Base-by-base conservation (phyloP, 2,113 vertebrate genomes). In the Pelecanoides urinatrix region DNA sequence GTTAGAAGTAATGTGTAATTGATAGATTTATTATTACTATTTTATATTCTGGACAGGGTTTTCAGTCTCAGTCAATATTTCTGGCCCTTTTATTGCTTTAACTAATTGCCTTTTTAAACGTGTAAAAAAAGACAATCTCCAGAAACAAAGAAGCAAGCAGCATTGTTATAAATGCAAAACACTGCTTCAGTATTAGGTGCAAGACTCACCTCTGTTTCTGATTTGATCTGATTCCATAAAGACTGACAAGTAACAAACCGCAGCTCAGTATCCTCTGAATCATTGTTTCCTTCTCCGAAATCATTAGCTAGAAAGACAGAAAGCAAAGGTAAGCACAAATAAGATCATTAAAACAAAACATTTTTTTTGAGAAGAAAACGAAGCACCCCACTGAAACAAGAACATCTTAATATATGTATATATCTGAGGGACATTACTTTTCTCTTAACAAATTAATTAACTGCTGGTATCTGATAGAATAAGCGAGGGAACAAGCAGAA, bases 201-300 rank as follows among this genome's bases (percentile, higher is more conserved):
- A 86, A 36, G 16, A 94, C 95, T 98, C 92, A 99, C 99, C 99
- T 99, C 98, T 22, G 98, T 99, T 97, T 99, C 98, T 0, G 34
- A 94, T 97, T 99, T 99, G 94, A 99, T 98, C 58, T 98, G 97
- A 78, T 98, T 97, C 99, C 99, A 99, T 22, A 99, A 98, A 23
- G 97, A 97, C 92, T 98, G 98, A 81, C 98, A 99, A 36, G 98
- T 98, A 92, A 94, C 82, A 90, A 99, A 99, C 20, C 99, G 98
- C 61, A 96, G 76, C 25, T 95, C 97, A 59, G 97, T 91, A 59
- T 98, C 98, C 55, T 98, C 98, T 7, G 96, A 82, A 29, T 96
- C 97, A 75, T 93, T 83, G 23, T 94, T 97, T 52, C 91, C 95
- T 82, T 92, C 92, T 58, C 73, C 67, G 87, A 99, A 99, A 95